phyloP scores from a whole-genome alignment of 2,113 vertebrate species.

The Rhinopomastus cyanomelas region DNA sequence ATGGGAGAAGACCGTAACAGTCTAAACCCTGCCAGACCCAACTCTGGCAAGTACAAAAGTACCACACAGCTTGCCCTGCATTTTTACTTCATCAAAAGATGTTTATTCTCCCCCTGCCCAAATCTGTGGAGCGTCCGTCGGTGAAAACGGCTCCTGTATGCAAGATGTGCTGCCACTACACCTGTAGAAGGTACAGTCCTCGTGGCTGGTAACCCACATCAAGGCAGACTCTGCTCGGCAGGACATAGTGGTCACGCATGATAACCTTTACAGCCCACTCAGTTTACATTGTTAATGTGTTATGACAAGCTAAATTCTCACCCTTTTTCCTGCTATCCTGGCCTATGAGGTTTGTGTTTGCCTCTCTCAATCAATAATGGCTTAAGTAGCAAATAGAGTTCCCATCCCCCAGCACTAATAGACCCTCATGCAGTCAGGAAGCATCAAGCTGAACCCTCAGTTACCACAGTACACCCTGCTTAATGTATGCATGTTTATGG shows the following conservation, averaged over 20 bases:
- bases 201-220: background rate
- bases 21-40: background rate
- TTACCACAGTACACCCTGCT: conserved; percentile 5
- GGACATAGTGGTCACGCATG: background rate
- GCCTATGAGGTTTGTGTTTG: conserved; percentile 54
- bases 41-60: background rate
- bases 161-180: background rate
- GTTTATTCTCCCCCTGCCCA: background rate
- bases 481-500: conserved; percentile 56
- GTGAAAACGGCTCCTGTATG: background rate
- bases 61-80: background rate
- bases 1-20: background rate
- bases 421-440: conserved; percentile 33
- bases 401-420: conserved; percentile 5
- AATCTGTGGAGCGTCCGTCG: background rate
- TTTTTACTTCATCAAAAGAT: background rate
- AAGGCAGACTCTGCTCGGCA: background rate
- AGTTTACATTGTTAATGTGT: conserved; percentile 34
- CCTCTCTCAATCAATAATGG: conserved; percentile 59
- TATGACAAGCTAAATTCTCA: conserved; percentile 51
- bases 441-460: conserved; percentile 15
- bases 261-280: conserved; percentile 41
- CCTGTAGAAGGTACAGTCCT: background rate
- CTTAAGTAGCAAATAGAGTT: conserved; percentile 42
- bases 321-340: conserved; percentile 39